Conservation (phyloP, 2,797 vertebrate species). For the Crax fasciolata region DNA sequence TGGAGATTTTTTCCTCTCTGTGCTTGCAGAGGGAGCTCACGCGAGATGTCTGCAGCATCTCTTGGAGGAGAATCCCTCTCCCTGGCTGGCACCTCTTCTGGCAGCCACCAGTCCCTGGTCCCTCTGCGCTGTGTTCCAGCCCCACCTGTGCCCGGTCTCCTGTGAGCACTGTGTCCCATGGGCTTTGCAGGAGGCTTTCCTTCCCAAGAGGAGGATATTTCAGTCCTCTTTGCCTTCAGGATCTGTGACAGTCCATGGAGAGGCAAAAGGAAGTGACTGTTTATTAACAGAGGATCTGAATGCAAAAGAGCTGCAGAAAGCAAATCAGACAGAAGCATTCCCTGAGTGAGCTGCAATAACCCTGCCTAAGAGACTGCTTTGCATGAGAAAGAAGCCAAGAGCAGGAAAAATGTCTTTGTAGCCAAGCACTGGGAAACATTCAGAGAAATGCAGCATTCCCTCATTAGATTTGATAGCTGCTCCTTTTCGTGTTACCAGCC, state of each 20-base stretch:
- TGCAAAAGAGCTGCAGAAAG: neutral
- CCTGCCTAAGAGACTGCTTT: neutral
- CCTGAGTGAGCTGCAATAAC: neutral
- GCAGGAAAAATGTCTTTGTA: neutral
- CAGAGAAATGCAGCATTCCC: neutral
- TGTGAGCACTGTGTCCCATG: neutral
- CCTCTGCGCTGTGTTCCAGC: neutral
- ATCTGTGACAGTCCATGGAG: conserved; percentile 29
- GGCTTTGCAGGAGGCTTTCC: conserved; percentile 33
- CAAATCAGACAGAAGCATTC: neutral
- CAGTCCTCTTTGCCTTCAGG: conserved; percentile 22
- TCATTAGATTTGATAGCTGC: neutral
- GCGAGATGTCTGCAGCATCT: neutral
- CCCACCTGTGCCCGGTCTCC: neutral
- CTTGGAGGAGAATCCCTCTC: neutral
- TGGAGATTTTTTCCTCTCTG: neutral
- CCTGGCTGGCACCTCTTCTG: neutral
- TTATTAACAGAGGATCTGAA: conserved; percentile 62
- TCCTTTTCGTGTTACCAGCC: neutral
- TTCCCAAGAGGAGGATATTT: conserved; percentile 31
- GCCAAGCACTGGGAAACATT: neutral
- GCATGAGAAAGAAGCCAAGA: neutral
- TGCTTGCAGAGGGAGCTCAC: accelerated
- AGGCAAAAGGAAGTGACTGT: conserved; percentile 45
- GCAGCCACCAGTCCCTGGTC: neutral